Evolutionary conservation across 2,888 invertebrate genomes (phyloP).

Genomic region (Watsonalla binaria): DNA sequence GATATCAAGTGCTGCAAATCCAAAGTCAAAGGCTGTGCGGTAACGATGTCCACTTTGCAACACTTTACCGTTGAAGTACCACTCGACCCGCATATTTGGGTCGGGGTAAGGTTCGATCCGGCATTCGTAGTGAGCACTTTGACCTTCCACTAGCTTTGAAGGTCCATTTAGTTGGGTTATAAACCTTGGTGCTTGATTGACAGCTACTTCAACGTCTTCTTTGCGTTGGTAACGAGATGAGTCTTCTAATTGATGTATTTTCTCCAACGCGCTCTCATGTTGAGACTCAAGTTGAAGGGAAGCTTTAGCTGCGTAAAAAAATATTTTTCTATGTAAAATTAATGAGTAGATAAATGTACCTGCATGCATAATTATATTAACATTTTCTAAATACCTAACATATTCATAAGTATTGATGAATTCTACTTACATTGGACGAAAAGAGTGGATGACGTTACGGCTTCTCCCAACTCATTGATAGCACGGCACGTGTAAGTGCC

Average conservation of each 20-base stretch:
- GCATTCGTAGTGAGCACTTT: slow-evolving; percentile 95
- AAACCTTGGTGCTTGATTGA: slow-evolving; percentile 91
- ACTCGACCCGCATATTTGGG: slow-evolving; percentile 91
- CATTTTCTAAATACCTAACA: not conserved
- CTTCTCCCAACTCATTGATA: slow-evolving; percentile 94
- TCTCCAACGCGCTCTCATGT: slow-evolving; percentile 92
- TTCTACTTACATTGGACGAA: slow-evolving; percentile 87
- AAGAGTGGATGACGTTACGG: slow-evolving; percentile 95
- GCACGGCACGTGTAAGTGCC: slow-evolving; percentile 98
- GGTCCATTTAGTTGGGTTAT: slow-evolving; percentile 92
- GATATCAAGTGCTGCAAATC: slow-evolving; percentile 97
- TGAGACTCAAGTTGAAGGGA: slow-evolving; percentile 92
- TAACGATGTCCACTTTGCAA: slow-evolving; percentile 93
- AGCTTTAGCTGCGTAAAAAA: slow-evolving; percentile 83
- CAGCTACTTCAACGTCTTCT: slow-evolving; percentile 88
- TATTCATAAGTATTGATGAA: not conserved
- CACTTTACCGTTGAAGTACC: slow-evolving; percentile 96
- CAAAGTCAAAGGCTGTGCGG: slow-evolving; percentile 97
- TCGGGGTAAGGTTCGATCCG: slow-evolving; percentile 96
- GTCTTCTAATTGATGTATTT: slow-evolving; percentile 92
- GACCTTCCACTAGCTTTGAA: slow-evolving; percentile 89
- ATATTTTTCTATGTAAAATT: slow-evolving; percentile 3
- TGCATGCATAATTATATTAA: not conserved
- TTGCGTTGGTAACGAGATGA: slow-evolving; percentile 86
- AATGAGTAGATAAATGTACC: not conserved